Evolutionary conservation across 2,797 vertebrate species (phyloP).

Genomic region (Choloepus didactylus): DNA sequence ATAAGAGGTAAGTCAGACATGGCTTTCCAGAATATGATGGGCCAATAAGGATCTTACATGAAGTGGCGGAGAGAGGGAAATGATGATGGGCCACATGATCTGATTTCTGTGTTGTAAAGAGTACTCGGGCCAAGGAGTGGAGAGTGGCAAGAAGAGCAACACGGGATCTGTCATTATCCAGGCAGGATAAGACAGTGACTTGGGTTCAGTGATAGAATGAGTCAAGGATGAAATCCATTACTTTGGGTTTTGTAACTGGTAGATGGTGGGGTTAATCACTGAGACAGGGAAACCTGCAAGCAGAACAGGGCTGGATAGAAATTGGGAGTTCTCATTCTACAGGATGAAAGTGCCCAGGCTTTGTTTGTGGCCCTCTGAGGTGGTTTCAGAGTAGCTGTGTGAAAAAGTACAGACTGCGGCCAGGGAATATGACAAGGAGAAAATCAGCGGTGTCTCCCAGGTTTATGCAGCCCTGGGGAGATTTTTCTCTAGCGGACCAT

Average conservation of each 20-base stretch:
- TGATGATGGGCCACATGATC: not conserved
- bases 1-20: not conserved
- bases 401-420: not conserved
- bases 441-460: not conserved
- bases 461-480: not conserved
- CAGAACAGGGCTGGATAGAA: not conserved
- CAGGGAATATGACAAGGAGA: not conserved
- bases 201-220: not conserved
- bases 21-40: not conserved
- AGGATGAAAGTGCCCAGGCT: not conserved
- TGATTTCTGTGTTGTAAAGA: not conserved
- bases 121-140: not conserved
- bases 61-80: not conserved
- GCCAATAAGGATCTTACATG: not conserved
- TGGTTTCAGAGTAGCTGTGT: not conserved
- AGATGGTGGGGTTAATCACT: not conserved
- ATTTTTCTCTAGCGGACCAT: not conserved
- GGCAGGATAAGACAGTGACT: not conserved
- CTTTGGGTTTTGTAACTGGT: not conserved
- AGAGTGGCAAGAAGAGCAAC: not conserved
- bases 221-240: not conserved
- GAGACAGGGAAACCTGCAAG: not conserved
- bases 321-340: not conserved
- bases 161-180: not conserved
- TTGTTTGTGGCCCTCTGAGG: not conserved